Evolutionary conservation across 2,888 invertebrate species (phyloP).

Genomic region (Xanthorhoe designata): DNA sequence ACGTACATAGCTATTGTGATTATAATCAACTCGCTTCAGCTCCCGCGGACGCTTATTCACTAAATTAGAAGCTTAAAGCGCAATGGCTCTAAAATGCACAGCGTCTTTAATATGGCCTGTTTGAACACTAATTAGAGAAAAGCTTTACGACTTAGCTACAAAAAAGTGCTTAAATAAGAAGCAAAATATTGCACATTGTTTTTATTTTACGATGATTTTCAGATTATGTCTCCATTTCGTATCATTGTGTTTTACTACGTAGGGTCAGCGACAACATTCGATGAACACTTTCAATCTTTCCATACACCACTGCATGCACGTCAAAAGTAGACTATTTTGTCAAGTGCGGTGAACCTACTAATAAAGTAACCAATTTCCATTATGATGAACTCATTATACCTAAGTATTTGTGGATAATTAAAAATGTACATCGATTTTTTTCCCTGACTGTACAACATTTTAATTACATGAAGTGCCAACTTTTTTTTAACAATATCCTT

Average conservation of each 20-base stretch:
- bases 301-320: too few species aligned
- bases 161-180: conserved; percentile 12
- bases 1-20: too few species aligned
- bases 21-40: background rate
- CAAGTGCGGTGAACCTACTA: too few species aligned
- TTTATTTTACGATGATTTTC: conserved; percentile 13
- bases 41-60: background rate
- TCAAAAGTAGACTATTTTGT: too few species aligned
- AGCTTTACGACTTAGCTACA: conserved; percentile 20
- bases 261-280: too few species aligned
- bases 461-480: background rate
- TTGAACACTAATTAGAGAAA: conserved; percentile 39
- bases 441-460: background rate
- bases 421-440: too few species aligned
- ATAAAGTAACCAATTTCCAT: too few species aligned
- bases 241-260: too few species aligned
- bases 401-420: too few species aligned
- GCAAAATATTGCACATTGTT: conserved; percentile 23
- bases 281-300: too few species aligned
- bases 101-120: conserved; percentile 38
- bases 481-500: too few species aligned
- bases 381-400: too few species aligned
- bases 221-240: background rate
- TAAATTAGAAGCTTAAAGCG: conserved; percentile 20
- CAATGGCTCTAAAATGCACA: conserved; percentile 61